These are phyloP conservation scores for Setipinna tenuifilis DNA, from an alignment of 2,797 vertebrate genomes.

Conservation along the genomic window DNA sequence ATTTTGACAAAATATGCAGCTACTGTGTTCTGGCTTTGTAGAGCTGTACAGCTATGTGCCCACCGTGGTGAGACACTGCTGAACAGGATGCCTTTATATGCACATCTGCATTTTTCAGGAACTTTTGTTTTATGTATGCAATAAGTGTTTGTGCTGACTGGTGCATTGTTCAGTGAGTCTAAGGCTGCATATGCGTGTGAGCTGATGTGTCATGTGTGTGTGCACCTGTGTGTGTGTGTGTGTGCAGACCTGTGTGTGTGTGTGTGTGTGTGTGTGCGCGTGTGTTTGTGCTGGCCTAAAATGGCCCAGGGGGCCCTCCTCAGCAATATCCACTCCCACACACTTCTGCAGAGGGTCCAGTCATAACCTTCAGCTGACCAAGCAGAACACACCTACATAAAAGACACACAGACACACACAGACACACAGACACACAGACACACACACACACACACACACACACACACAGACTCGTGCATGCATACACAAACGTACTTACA, in stretches of 20 bases:
- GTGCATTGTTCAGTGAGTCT: neutral
- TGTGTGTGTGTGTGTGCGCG: neutral
- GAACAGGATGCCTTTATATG: no score
- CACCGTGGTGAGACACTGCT: no score
- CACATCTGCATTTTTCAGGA: neutral
- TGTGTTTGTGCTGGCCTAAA: neutral
- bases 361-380: conserved; percentile 18
- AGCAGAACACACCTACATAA: conserved; percentile 19
- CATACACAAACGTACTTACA: neutral
- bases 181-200: neutral
- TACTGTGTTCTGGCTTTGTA: no score
- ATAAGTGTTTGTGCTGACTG: conserved; percentile 18
- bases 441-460: neutral
- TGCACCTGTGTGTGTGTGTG: conserved; percentile 1
- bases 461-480: neutral
- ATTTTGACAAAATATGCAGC: no score
- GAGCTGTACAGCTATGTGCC: no score
- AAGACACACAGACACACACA: conserved; percentile 21
- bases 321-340: conserved; percentile 17
- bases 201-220: neutral
- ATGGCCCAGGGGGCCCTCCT: neutral
- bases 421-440: neutral
- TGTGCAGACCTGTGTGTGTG: neutral
- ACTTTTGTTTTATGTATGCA: neutral
- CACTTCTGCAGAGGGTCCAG: neutral